Evolutionary conservation across 2,888 invertebrate genomes (phyloP).

Genomic region (Melinaea marsaeus): DNA sequence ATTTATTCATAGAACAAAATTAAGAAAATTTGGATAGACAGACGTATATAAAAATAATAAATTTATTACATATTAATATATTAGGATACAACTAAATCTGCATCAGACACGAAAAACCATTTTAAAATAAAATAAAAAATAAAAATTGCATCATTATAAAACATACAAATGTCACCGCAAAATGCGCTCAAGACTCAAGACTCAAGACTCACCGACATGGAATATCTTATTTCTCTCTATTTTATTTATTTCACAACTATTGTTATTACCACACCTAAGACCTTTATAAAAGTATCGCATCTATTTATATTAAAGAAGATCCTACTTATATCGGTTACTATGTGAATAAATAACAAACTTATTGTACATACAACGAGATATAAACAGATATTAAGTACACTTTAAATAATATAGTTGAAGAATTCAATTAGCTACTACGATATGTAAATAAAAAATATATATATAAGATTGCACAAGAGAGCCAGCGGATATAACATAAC

Average conservation of each 20-base stretch:
- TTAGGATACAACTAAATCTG: conserved; percentile 54
- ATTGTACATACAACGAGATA: conserved; percentile 54
- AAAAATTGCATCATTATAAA: conserved; percentile 64
- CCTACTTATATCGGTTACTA: conserved; percentile 63
- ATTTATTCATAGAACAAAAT: too few species aligned
- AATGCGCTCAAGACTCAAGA: conserved; percentile 23
- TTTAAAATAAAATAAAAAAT: conserved; percentile 38
- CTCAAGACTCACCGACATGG: conserved; percentile 25
- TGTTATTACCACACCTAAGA: conserved; percentile 73
- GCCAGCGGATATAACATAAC: conserved; percentile 56
- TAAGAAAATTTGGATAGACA: too few species aligned
- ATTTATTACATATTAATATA: too few species aligned
- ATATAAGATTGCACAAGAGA: conserved; percentile 51
- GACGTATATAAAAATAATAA: too few species aligned
- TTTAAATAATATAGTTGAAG: conserved; percentile 46
- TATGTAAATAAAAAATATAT: conserved; percentile 48
- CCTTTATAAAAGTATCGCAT: conserved; percentile 75
- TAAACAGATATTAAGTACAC: conserved; percentile 57
- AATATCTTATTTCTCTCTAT: conserved; percentile 44
- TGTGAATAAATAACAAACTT: conserved; percentile 51
- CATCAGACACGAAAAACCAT: conserved; percentile 61
- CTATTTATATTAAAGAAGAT: conserved; percentile 66
- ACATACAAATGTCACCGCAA: conserved; percentile 56
- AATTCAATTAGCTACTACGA: conserved; percentile 32
- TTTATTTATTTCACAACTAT: conserved; percentile 68